phyloP scores from a whole-genome alignment of 2,797 vertebrate species.

The Lophotriccus pileatus region DNA sequence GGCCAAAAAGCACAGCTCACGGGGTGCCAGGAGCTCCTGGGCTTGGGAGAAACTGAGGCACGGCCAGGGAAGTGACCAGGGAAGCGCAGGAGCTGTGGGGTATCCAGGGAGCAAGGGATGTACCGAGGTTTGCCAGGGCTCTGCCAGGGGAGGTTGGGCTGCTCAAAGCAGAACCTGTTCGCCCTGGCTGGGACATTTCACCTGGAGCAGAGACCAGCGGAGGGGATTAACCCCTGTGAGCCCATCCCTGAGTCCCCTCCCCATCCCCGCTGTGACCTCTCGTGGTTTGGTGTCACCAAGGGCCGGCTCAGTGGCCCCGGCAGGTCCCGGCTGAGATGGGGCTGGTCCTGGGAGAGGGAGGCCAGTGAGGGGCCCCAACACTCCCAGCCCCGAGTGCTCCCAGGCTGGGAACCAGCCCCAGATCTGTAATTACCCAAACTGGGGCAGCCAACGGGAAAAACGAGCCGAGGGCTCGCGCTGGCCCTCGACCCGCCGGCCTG shows the following conservation, averaged over 20 bases:
- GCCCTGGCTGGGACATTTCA: neutral
- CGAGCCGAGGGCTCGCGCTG: neutral
- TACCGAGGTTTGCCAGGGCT: neutral
- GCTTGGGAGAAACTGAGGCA: neutral
- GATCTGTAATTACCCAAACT: neutral
- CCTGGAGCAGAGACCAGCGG: neutral
- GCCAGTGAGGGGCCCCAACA: neutral
- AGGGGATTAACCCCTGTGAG: neutral
- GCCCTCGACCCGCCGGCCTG: neutral
- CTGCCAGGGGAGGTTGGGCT: neutral
- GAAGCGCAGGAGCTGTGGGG: accelerated
- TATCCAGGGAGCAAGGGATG: accelerated
- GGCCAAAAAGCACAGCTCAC: accelerated
- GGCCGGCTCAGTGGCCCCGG: accelerated
- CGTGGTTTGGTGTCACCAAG: accelerated
- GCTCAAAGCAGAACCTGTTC: neutral
- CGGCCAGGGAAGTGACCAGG: accelerated
- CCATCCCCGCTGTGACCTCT: neutral
- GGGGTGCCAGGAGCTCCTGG: neutral
- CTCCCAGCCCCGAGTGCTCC: neutral
- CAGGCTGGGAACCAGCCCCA: constrained; percentile 14
- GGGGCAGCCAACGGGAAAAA: neutral
- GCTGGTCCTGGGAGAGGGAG: neutral
- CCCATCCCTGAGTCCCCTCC: too few species aligned
- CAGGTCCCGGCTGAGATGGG: neutral